Conservation (phyloP, 2,888 invertebrate genomes). For the Nomada ferruginata region DNA sequence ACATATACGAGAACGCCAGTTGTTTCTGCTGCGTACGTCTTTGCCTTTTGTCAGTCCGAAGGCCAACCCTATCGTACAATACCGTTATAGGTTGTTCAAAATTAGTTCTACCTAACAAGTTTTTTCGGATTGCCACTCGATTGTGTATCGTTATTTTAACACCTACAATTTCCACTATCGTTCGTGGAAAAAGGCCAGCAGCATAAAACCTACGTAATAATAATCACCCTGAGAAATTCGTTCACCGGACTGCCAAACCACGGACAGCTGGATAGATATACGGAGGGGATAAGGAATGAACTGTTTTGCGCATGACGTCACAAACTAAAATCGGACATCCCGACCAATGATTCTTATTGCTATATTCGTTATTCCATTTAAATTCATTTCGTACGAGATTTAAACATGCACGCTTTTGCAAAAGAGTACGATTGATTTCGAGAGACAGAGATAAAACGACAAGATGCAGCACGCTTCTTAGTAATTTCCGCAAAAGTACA, state of each 20-base stretch:
- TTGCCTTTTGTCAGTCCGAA: slow-evolving; percentile 78
- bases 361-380: slow-evolving; percentile 26
- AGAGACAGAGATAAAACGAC: neutral
- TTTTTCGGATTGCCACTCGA: slow-evolving; percentile 43
- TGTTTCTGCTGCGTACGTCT: slow-evolving; percentile 68
- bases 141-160: slow-evolving; percentile 49
- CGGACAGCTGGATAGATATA: slow-evolving; percentile 69
- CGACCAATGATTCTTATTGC: slow-evolving; percentile 33
- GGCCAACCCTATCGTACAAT: slow-evolving; percentile 77
- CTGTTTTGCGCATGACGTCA: slow-evolving; percentile 67
- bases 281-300: slow-evolving; percentile 64
- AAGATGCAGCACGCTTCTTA: neutral
- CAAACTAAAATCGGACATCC: slow-evolving; percentile 56
- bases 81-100: slow-evolving; percentile 75
- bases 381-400: slow-evolving; percentile 1
- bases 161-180: slow-evolving; percentile 53
- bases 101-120: slow-evolving; percentile 51
- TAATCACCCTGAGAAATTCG: slow-evolving; percentile 61
- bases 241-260: slow-evolving; percentile 69
- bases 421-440: neutral
- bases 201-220: slow-evolving; percentile 55
- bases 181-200: slow-evolving; percentile 54
- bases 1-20: slow-evolving; percentile 56
- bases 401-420: neutral
- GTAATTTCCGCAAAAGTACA: neutral